Evolutionary conservation across 53 echinoderm and acorn worm species (phyloP).

Genomic region (Crossaster papposus): DNA sequence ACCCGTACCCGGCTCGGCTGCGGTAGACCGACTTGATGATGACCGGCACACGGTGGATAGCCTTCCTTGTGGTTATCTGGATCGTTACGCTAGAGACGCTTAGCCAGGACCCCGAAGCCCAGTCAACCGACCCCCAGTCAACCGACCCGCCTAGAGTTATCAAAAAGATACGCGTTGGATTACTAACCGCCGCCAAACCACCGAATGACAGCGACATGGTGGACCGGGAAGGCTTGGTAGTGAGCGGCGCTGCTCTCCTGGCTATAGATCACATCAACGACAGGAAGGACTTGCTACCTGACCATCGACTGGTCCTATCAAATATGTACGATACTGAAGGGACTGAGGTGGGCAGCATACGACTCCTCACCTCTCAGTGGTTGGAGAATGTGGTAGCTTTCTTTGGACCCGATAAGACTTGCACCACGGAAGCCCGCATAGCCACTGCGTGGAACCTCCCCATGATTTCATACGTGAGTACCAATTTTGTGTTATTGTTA

Average conservation of each 20-base stretch:
- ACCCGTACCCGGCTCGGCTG: background rate
- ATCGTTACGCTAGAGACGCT: conserved; percentile 2
- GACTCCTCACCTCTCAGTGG: conserved; percentile 78
- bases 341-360: conserved; percentile 67
- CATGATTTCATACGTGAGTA: conserved; percentile 97
- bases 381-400: conserved; percentile 75
- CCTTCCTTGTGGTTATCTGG: conserved; percentile 11
- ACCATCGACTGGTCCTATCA: conserved; percentile 63
- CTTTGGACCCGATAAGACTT: conserved; percentile 86
- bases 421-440: conserved; percentile 77
- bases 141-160: background rate
- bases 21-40: conserved; percentile 5
- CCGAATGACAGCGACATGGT: background rate
- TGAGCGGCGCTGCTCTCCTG: conserved; percentile 69
- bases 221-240: conserved; percentile 37
- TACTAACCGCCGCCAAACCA: conserved; percentile 37
- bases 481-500: background rate
- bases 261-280: conserved; percentile 76
- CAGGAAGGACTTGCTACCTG: conserved; percentile 67
- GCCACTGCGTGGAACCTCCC: conserved; percentile 94
- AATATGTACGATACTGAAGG: conserved; percentile 66
- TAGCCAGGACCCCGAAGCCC: background rate
- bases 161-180: conserved; percentile 39
- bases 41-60: background rate
- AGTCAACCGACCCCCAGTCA: background rate